Base-by-base conservation (phyloP, 2,888 invertebrate genomes). In the Agrochola circellaris region DNA sequence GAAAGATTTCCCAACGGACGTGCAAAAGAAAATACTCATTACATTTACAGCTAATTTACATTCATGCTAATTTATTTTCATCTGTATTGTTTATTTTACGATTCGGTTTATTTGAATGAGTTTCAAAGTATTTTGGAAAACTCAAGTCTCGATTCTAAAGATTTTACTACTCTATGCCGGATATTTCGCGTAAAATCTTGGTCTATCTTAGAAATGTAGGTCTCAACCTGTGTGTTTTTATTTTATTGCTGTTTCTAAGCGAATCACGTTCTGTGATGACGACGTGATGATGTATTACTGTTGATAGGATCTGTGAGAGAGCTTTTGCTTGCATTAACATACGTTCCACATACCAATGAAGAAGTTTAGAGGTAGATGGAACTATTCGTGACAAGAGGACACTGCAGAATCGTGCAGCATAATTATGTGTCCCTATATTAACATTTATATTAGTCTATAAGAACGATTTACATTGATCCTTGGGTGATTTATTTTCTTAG, bases 261-360 rank as follows among this genome's bases (percentile, higher is more conserved):
- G 51, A 71, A 77, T 78, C 82, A 83, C 82, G 88, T 86, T 79
- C 56, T 64, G 58, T 61, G 87, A 81, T 88, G 88, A 75, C 72
- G 54, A 82, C 84, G 80, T 86, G 81, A 84, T 79, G 82, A 86
- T 87, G 65, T 79, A 77, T 74, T 71, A 61, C 13, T 56, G 38
- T 73, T 69, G 83, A 87, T 86, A 76, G 54, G 34, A 81, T 79
- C 86, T 71, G 70, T 13, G 30, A 77, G 64, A 73, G 73, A 79
- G 65, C 72, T 82, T 82, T 82, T 70, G 76, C 70, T 64, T 64
- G 66, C 68, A 87, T 80, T 77, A 69, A 67, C 67, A 77, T 77
- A 75, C 74, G 74, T 75, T 69, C 23, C 20, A 68, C 56, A 48
- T 68, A 51, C 70, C 48, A 54, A 70, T 7, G 26, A 66, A 78